phyloP scores from a whole-genome alignment of 2,888 invertebrate species.

The Agrilus biguttatus region DNA sequence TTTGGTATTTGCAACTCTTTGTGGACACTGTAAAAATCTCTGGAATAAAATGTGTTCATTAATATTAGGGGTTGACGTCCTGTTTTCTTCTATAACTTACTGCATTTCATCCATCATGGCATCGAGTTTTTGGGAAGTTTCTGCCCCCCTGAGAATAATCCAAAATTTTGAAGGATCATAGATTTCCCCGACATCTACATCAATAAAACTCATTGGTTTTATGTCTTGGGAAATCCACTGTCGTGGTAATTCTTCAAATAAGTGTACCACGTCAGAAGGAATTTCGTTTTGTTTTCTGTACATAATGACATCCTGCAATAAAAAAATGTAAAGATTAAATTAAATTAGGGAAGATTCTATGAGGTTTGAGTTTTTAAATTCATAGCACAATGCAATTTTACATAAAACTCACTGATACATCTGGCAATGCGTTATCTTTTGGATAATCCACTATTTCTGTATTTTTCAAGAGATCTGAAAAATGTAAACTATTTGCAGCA shows the following conservation, averaged over 20 bases:
- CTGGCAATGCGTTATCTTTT: conserved; percentile 9
- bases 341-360: background rate
- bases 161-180: conserved; percentile 45
- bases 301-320: background rate
- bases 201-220: conserved; percentile 15
- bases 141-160: conserved; percentile 32
- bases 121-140: conserved; percentile 25
- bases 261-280: conserved; percentile 9
- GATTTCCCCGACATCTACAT: conserved; percentile 36
- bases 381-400: too few species aligned
- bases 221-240: conserved; percentile 11
- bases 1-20: conserved; percentile 13
- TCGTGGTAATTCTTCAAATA: conserved; percentile 7
- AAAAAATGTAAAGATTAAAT: too few species aligned
- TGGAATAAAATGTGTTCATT: background rate
- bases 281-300: background rate
- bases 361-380: too few species aligned
- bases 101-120: conserved; percentile 38
- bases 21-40: background rate
- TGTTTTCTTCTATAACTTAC: conserved; percentile 18
- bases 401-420: conserved; percentile 7
- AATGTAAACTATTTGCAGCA: conserved; percentile 3
- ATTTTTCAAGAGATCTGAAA: conserved; percentile 1
- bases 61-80: too few species aligned
- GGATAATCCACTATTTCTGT: conserved; percentile 1